phyloP scores from a whole-genome alignment of 1,140 invertebrate species.

The Lepidurus arcticus region DNA sequence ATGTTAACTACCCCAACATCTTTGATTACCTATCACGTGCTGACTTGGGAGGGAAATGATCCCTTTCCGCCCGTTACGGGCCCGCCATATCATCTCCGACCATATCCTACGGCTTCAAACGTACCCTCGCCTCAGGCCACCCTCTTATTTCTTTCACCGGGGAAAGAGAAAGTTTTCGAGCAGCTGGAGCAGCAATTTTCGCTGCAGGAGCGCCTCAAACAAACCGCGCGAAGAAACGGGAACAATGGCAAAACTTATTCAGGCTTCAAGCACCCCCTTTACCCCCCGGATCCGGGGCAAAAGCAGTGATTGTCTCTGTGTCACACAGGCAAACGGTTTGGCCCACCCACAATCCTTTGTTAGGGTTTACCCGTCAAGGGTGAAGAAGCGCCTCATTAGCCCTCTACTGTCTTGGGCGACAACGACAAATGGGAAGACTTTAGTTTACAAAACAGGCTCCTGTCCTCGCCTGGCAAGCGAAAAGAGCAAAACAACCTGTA shows the following conservation, averaged over 20 bases:
- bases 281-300: no score
- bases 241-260: no score
- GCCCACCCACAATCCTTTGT: neutral
- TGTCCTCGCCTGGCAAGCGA: neutral
- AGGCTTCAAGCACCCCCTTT: no score
- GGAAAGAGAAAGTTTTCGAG: no score
- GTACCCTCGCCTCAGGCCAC: no score
- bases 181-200: no score
- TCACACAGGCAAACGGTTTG: no score
- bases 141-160: no score
- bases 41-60: neutral
- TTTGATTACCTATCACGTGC: slow-evolving; percentile 8
- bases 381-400: slow-evolving; percentile 21
- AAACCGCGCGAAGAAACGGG: no score
- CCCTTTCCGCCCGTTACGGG: neutral
- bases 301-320: no score
- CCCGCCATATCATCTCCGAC: neutral
- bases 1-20: neutral
- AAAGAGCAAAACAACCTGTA: neutral
- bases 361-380: slow-evolving; percentile 9
- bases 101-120: neutral
- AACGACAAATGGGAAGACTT: slow-evolving; percentile 19
- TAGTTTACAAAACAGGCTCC: neutral
- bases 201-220: no score
- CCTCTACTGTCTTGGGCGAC: slow-evolving; percentile 17